Evolutionary conservation across 2,113 vertebrate species (phyloP).

Genomic region (Microtus richardsoni): DNA sequence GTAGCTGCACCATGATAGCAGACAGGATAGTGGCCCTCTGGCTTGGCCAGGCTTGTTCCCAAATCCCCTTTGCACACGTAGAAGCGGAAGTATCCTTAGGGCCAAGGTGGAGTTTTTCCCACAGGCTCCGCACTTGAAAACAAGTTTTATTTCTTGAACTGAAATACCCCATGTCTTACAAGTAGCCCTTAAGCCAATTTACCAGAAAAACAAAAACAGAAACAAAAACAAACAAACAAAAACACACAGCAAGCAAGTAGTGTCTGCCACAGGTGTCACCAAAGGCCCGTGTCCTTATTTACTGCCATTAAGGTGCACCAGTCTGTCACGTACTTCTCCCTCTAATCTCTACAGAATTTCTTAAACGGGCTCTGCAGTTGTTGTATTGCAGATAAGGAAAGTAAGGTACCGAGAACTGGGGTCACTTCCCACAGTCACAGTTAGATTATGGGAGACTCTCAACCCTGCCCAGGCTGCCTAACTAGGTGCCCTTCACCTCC

Average conservation of each 20-base stretch:
- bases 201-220: background rate
- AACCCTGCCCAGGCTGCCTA: rapidly evolving
- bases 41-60: background rate
- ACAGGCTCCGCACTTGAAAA: background rate
- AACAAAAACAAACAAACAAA: too few relatives aligned
- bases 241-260: rapidly evolving
- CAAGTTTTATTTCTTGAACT: background rate
- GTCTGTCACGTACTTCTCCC: rapidly evolving
- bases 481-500: rapidly evolving
- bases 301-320: rapidly evolving
- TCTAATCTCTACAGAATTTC: rapidly evolving
- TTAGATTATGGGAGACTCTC: background rate
- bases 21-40: rapidly evolving
- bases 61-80: background rate
- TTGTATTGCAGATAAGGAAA: background rate
- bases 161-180: rapidly evolving
- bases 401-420: background rate
- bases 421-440: rapidly evolving
- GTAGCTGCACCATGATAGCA: rapidly evolving
- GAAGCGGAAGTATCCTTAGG: background rate
- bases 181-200: too few relatives aligned
- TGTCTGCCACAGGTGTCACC: rapidly evolving
- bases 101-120: too few relatives aligned
- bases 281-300: rapidly evolving
- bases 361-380: rapidly evolving